Conservation (phyloP, 2,113 vertebrate genomes). For the Myocastor coypus region DNA sequence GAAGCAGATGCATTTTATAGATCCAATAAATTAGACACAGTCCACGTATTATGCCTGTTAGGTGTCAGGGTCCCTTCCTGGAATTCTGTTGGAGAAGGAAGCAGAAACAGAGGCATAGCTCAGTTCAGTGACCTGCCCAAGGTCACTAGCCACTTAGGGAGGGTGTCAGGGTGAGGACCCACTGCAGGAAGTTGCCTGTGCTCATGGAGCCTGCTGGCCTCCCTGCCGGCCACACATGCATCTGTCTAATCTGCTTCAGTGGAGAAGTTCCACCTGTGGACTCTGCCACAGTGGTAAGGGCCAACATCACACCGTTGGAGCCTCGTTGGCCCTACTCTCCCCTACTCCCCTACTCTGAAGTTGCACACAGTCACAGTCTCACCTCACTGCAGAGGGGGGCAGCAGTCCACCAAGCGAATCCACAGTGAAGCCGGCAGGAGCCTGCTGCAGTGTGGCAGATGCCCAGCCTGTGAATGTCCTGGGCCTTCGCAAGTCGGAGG, state of each 20-base stretch:
- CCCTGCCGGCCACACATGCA: accelerated
- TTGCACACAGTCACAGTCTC: not conserved
- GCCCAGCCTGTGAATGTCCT: not conserved
- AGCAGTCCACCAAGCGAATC: not conserved
- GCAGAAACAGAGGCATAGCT: not conserved
- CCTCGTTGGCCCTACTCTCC: too few species aligned
- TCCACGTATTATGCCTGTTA: not conserved
- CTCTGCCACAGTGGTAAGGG: not conserved
- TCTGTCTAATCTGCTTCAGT: not conserved
- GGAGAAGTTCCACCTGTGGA: not conserved
- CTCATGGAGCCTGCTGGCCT: not conserved
- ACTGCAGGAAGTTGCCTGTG: not conserved
- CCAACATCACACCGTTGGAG: not conserved
- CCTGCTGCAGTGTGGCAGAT: not conserved
- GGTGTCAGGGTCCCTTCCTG: not conserved
- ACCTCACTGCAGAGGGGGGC: not conserved
- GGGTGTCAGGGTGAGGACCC: not conserved
- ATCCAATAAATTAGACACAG: conserved; percentile 58
- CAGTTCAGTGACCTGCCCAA: not conserved
- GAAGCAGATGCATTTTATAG: conserved; percentile 66
- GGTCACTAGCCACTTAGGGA: not conserved
- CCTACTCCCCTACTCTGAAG: not conserved
- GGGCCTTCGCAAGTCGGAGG: not conserved
- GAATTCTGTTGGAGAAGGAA: not conserved
- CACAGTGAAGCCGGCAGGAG: too few species aligned